Evolutionary conservation across 1,140 invertebrate genomes (phyloP).

Genomic region (Phocides pigmalion): DNA sequence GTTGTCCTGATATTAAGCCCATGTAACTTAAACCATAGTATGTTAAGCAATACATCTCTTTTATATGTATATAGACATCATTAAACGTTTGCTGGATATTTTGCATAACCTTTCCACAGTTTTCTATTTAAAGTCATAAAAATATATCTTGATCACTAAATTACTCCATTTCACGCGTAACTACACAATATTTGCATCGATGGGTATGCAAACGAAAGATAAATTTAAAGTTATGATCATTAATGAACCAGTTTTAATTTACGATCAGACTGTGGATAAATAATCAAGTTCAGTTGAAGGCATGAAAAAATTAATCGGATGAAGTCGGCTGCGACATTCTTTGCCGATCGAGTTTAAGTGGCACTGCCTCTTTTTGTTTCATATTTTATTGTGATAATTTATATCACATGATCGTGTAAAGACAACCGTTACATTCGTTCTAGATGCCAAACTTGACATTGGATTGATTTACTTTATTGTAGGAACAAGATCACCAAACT

Average conservation of each 20-base stretch:
- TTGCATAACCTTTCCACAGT: not conserved
- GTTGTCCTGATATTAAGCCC: too few species aligned
- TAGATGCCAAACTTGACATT: conserved; percentile 28
- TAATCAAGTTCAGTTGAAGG: conserved; percentile 50
- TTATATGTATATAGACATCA: not conserved
- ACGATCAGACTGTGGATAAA: conserved; percentile 62
- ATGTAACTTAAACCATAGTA: too few species aligned
- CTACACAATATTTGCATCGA: conserved; percentile 55
- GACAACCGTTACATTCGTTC: conserved; percentile 33
- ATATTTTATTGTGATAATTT: conserved; percentile 36
- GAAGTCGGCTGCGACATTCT: conserved; percentile 36
- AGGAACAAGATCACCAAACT: conserved; percentile 14
- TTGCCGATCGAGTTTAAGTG: conserved; percentile 35
- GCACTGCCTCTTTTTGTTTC: conserved; percentile 30
- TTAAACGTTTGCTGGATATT: not conserved
- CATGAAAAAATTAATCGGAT: conserved; percentile 53
- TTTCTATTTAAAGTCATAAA: conserved; percentile 17
- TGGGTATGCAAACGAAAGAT: conserved; percentile 50
- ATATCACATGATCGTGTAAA: conserved; percentile 32
- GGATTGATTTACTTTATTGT: conserved; percentile 33
- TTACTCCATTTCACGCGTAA: conserved; percentile 50
- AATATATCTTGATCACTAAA: conserved; percentile 43
- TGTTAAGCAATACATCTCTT: too few species aligned
- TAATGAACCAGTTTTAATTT: conserved; percentile 74
- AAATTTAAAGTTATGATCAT: conserved; percentile 71